Conservation (phyloP, 2,113 vertebrate species). For the Amblyornis subalaris region DNA sequence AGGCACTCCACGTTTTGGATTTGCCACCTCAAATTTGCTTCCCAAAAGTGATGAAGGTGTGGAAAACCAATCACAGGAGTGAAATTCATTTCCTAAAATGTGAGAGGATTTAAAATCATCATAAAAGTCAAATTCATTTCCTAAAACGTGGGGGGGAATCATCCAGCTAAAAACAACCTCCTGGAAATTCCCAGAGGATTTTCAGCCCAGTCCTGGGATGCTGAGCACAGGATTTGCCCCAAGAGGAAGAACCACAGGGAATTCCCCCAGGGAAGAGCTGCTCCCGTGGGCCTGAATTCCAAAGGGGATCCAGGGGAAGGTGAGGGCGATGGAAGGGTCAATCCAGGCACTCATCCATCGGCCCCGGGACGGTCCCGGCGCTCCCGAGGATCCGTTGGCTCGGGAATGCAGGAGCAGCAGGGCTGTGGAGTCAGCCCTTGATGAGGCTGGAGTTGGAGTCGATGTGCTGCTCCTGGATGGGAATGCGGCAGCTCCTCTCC, state of each 20-base stretch:
- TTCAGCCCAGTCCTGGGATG: background rate
- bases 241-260: background rate
- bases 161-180: too few species aligned
- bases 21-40: background rate
- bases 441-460: conserved; percentile 54
- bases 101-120: background rate
- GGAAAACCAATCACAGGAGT: background rate
- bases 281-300: background rate
- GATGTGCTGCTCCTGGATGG: conserved; percentile 72
- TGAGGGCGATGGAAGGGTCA: background rate
- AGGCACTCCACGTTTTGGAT: background rate
- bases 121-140: background rate
- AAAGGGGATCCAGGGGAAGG: background rate
- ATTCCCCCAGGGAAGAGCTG: background rate
- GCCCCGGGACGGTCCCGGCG: background rate
- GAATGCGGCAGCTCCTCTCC: conserved; percentile 31
- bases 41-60: background rate
- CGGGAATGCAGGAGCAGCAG: background rate
- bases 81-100: too few species aligned
- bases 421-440: conserved; percentile 50
- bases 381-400: background rate
- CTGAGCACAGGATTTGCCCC: too few species aligned
- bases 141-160: background rate
- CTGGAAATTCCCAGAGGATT: background rate
- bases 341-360: too few species aligned